phyloP scores from a whole-genome alignment of 2,888 invertebrate genomes.

The Mythimna ferrago region DNA sequence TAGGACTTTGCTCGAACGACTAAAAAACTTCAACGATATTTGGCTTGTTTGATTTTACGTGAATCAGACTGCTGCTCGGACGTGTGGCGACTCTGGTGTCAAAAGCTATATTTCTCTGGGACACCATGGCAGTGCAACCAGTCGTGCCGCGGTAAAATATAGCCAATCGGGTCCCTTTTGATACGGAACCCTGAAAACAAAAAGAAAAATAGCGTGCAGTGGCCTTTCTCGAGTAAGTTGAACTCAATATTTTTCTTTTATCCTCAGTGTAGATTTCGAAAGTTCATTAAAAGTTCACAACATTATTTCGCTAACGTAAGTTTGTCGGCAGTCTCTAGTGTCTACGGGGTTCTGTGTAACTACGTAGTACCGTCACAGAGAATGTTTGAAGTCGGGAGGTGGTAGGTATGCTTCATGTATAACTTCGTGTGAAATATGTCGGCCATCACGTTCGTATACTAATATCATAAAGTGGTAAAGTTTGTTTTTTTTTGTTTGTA shows the following conservation, averaged over 20 bases:
- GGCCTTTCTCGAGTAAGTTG: not conserved
- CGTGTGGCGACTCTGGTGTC: no score
- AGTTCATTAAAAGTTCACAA: conserved; percentile 51
- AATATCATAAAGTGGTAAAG: no score
- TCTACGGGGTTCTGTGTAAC: conserved; percentile 7
- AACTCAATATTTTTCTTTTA: conserved; percentile 49
- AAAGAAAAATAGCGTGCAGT: not conserved
- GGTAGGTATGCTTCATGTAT: conserved; percentile 22
- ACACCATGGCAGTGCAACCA: no score
- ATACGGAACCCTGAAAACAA: not conserved
- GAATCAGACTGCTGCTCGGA: no score
- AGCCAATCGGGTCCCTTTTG: no score
- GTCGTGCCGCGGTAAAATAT: no score
- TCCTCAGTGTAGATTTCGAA: conserved; percentile 35
- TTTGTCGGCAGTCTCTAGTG: conserved; percentile 18
- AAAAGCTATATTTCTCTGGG: no score
- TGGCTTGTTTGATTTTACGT: no score
- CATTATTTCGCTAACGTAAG: conserved; percentile 35
- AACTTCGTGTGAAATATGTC: conserved; percentile 9
- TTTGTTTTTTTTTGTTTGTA: no score
- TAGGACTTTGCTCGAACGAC: no score
- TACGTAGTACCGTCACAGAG: conserved; percentile 13
- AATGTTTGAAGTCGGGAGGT: conserved; percentile 11
- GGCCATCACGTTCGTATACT: not conserved
- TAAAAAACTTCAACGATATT: no score